Evolutionary conservation across 2,797 vertebrate genomes (phyloP).

Genomic region (Lepus oiostolus): DNA sequence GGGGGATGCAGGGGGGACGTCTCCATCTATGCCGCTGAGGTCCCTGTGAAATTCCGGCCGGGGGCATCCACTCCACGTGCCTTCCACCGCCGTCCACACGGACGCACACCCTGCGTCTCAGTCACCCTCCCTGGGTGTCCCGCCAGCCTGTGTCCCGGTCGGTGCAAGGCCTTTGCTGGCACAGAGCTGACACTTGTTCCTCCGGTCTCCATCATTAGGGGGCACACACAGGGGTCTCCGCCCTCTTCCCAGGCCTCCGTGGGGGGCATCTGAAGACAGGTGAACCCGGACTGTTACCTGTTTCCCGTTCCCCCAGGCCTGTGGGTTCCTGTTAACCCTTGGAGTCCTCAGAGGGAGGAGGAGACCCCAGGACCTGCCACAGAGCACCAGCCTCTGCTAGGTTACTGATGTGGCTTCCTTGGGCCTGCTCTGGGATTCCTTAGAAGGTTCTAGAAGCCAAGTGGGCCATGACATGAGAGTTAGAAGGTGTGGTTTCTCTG

Average conservation of each 20-base stretch:
- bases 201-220: too few relatives aligned
- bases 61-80: neutral
- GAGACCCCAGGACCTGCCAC: neutral
- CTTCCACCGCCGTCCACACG: neutral
- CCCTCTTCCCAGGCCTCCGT: neutral
- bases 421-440: neutral
- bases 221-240: neutral
- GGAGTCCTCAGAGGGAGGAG: neutral
- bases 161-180: neutral
- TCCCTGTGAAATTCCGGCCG: too few relatives aligned
- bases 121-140: neutral
- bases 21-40: too few relatives aligned
- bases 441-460: slow-evolving; percentile 40
- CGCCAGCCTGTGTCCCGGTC: neutral
- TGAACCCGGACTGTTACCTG: neutral
- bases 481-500: neutral
- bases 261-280: neutral
- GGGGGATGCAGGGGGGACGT: neutral
- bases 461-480: neutral
- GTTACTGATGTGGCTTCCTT: neutral
- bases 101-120: neutral
- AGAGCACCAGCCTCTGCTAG: neutral
- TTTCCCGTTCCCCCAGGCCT: neutral
- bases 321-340: neutral
- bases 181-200: neutral